Evolutionary conservation across 2,888 invertebrate species (phyloP), one percentile per base, ranked within the genome.

Genomic region (Brachypalpus laphriformis): DNA sequence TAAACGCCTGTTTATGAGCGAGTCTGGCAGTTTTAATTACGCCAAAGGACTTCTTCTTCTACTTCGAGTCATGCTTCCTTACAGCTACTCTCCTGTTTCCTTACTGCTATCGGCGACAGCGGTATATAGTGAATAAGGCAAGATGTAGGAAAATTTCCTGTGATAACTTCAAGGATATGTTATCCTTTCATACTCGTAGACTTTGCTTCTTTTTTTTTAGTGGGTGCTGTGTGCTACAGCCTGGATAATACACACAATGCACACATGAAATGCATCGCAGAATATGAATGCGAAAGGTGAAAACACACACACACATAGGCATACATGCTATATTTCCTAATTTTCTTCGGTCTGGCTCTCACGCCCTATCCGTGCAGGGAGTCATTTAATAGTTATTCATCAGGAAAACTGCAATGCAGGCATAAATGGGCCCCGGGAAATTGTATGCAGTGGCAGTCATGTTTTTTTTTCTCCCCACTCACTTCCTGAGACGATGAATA

Each of bases 11-110:
- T 81, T 85, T 85, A 85, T 81, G 85, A 85, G 75, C 76, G 81
- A 75, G 85, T 85, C 85, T 85, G 85, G 85, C 81, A 81, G 85
- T 85, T 85, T 85, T 85, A 85, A 85, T 85, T 85, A 85, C 85
- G 70, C 71, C 75, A 66, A 81, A 76, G 70, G 83, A 74, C 74
- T 80, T 49, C 63, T 31, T 4, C 31, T 37, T 37, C 45, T 16
- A 9, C 47, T 47, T 47, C 20, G 18, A 45, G 59, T 40, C 20
- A 31, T 40, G n/a, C 20, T 54, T 45, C 28, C 22, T 25, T 40
- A n/a, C 18, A 57, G 54, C 14, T 74, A 25, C 37, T 59, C 7
- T n/a, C 49, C 8, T 54, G 57, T n/a, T 47, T 59, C 40, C 31
- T 45, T 37, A 40, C 25, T n/a, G 25, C 25, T 45, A 42, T 37